Conservation (phyloP, 2,113 vertebrate species). For the Cephalopholis sonnerati region DNA sequence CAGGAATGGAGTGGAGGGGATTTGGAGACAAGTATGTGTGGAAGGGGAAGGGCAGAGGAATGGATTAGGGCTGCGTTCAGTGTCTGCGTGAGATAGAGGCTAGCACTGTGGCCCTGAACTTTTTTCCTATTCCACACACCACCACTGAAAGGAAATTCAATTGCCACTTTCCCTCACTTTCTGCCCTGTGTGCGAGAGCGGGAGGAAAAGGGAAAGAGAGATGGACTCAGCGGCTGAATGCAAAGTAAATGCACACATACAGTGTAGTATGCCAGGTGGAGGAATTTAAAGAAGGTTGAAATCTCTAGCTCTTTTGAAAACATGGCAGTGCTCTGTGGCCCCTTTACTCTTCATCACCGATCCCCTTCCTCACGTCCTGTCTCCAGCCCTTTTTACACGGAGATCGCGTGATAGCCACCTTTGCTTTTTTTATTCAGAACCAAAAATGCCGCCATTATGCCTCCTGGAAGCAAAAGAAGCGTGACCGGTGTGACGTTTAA, state of each 20-base stretch:
- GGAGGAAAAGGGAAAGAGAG: conserved; percentile 43
- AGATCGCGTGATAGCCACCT: no score
- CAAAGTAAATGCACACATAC: conserved; percentile 59
- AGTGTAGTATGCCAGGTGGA: conserved; percentile 10
- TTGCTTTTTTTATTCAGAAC: no score
- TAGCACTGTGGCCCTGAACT: conserved; percentile 68
- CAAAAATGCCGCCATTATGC: no score
- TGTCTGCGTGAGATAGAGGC: conserved; percentile 61
- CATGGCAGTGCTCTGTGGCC: neutral
- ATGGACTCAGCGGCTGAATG: conserved; percentile 54
- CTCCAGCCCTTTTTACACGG: neutral
- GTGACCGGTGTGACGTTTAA: no score
- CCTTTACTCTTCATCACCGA: conserved; percentile 19
- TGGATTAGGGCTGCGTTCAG: conserved; percentile 77
- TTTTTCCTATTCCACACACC: conserved; percentile 71
- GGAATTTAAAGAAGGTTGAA: conserved; percentile 50
- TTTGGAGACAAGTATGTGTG: conserved; percentile 67
- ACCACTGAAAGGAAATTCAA: conserved; percentile 76
- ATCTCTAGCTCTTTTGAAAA: conserved; percentile 32
- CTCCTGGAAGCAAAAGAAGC: no score
- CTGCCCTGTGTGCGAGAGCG: conserved; percentile 33
- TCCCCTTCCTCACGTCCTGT: neutral
- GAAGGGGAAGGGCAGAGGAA: conserved; percentile 65
- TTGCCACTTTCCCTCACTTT: conserved; percentile 65
- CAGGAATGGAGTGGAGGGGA: conserved; percentile 70